phyloP scores from a whole-genome alignment of 1,140 invertebrate species.

The Drosophila carrolli region DNA sequence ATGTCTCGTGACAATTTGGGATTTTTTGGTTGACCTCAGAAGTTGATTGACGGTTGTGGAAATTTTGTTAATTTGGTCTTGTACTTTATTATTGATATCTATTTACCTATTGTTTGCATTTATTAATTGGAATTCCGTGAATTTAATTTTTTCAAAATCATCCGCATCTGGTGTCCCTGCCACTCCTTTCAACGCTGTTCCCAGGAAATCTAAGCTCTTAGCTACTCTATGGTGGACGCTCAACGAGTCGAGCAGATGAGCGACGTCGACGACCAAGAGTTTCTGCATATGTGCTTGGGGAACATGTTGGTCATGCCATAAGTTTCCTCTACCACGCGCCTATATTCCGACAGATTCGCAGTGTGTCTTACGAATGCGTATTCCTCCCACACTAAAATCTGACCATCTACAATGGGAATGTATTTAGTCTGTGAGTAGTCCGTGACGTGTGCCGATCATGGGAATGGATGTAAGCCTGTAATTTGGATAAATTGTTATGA shows the following conservation, averaged over 20 bases:
- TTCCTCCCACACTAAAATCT: neutral
- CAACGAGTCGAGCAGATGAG: no score
- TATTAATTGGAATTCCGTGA: slow-evolving; percentile 1
- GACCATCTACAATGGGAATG: neutral
- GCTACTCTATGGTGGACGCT: no score
- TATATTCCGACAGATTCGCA: slow-evolving; percentile 15
- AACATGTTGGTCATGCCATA: neutral
- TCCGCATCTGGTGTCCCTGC: neutral
- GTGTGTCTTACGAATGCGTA: slow-evolving; percentile 5
- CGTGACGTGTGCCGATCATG: no score
- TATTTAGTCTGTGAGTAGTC: no score
- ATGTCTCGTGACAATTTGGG: no score
- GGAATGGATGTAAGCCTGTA: neutral
- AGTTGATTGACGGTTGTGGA: neutral
- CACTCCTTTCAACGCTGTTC: neutral
- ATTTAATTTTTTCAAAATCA: neutral
- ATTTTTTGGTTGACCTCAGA: neutral
- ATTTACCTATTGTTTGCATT: slow-evolving; percentile 7
- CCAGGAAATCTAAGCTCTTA: neutral
- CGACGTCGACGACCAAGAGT: neutral
- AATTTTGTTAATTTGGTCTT: slow-evolving; percentile 10
- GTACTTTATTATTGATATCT: slow-evolving; percentile 1
- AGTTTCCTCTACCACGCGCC: slow-evolving; percentile 7
- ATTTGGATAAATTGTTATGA: neutral
- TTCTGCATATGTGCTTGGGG: slow-evolving; percentile 9